Evolutionary conservation across 2,113 vertebrate species (phyloP).

Genomic region (Pseudopipra pipra): DNA sequence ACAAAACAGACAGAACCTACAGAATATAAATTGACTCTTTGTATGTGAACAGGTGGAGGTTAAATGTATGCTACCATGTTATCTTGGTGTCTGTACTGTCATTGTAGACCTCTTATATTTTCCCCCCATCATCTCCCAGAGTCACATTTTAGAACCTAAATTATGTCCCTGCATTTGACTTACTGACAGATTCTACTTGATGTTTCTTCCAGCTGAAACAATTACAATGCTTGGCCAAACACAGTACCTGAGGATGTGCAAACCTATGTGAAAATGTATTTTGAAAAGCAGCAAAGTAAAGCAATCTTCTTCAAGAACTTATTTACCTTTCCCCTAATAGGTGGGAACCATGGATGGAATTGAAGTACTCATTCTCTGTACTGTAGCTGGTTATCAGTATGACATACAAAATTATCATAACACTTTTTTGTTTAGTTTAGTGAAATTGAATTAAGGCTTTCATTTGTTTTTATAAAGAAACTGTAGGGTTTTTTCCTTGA

Average conservation of each 20-base stretch:
- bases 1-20: neutral
- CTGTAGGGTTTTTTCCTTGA: slow-evolving; percentile 1
- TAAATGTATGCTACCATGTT: neutral
- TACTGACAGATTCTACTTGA: slow-evolving; percentile 60
- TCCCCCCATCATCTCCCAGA: neutral
- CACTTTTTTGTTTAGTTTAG: neutral
- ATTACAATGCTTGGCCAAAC: slow-evolving; percentile 69
- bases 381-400: neutral
- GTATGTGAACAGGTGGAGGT: neutral
- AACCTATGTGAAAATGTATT: slow-evolving; percentile 53
- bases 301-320: slow-evolving; percentile 63
- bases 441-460: slow-evolving; percentile 7
- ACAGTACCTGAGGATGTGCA: slow-evolving; percentile 69
- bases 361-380: neutral
- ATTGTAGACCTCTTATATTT: neutral
- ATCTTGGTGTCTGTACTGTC: neutral
- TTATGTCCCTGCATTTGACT: neutral
- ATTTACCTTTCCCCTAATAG: slow-evolving; percentile 57
- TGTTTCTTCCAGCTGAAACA: slow-evolving; percentile 70
- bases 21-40: neutral
- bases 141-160: neutral
- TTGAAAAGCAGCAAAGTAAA: slow-evolving; percentile 69
- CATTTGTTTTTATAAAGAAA: neutral
- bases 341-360: slow-evolving; percentile 25
- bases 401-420: neutral